Base-by-base conservation (phyloP, 2,888 invertebrate genomes). In the Leucania comma region DNA sequence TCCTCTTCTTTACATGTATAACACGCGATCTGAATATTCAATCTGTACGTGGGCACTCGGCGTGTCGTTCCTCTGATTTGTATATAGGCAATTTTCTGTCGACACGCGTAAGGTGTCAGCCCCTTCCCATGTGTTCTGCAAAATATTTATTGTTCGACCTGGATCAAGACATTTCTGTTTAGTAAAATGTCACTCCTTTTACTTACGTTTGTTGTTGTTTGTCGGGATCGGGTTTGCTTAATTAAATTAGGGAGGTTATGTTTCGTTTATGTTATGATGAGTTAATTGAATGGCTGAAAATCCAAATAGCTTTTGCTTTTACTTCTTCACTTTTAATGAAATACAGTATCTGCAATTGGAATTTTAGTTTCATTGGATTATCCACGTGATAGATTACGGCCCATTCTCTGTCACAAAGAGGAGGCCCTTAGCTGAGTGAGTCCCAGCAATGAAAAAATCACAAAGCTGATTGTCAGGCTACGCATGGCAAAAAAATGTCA, bases 21-120 rank as follows among this genome's bases (percentile, higher is more conserved):
- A 59, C 26, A 74, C 58, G 66, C 38, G 64, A 56, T 70, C 56
- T 60, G 82, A 80, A 82, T 75, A 82, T 82, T 75, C 57, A 79
- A 82, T 82, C 48, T 53, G 35, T 77, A 72, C 81, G 78, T 60
- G 56, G 38, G 32, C 60, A 69, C 51, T 58, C 57, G 62, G 54
- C 20, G 29, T 42, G 60, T 35, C 59, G 58, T 48, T 46, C 62
- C n/a, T 4, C 46, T 76, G 76, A 80, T 82, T 80, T 75, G 69
- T 80, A 42, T 72, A 70, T 54, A 67, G 72, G 60, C 68, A 76
- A 76, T 72, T 68, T 72, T 80, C 51, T 51, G 29, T 59, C 57
- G 54, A 71, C 70, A 68, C 50, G n/a, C 42, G 51, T 60, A 51
- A 73, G 59, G 72, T 81, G 67, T 75, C 80, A 68, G 81, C 54